Base-by-base conservation (phyloP, 2,113 vertebrate species). In the Centrocercus urophasianus region DNA sequence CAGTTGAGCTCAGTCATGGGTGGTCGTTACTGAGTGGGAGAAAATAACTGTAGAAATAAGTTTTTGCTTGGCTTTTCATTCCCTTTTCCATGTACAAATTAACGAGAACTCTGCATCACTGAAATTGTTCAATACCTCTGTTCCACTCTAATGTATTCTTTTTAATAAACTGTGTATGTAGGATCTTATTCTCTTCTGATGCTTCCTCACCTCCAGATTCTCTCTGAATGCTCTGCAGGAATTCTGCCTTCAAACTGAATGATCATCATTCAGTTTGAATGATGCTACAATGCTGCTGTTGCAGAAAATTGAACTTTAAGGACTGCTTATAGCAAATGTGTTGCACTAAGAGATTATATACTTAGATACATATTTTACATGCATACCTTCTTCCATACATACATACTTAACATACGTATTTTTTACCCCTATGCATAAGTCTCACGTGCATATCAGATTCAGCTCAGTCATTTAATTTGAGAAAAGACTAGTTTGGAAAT, bases 151-250 rank as follows among this genome's bases (percentile, higher is more conserved):
- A 79, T 20, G 3, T 13, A 8, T 57, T 56, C 24, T 64, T 86
- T 65, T 28, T 89, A 21, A 81, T 73, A 61, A 4, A 6, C 6
- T 4, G 0, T n/a, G 3, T 14, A 2, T 28, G 10, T 8, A 11
- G 34, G 28, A 5, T 22, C 76, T 70, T 72, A 15, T 40, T 87
- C 13, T 86, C 2, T 78, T 13, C 25, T 32, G 20, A 15, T 67
- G 30, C 8, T 8, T 10, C 19, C 21, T 9, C 17, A 27, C 6
- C 7, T 4, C 5, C 10, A 38, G 0, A 63, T 69, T 61, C 7
- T 38, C 19, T 66, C 63, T 78, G 57, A 36, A 13, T 27, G 28
- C 30, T 13, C 6, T 36, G 15, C 15, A 6, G 63, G 16, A 67
- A 57, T 2, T 67, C 25, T 88, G 48, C 13, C 22, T 70, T 75